Evolutionary conservation across 1,140 invertebrate genomes (phyloP).

Genomic region (Bombyx mandarina): DNA sequence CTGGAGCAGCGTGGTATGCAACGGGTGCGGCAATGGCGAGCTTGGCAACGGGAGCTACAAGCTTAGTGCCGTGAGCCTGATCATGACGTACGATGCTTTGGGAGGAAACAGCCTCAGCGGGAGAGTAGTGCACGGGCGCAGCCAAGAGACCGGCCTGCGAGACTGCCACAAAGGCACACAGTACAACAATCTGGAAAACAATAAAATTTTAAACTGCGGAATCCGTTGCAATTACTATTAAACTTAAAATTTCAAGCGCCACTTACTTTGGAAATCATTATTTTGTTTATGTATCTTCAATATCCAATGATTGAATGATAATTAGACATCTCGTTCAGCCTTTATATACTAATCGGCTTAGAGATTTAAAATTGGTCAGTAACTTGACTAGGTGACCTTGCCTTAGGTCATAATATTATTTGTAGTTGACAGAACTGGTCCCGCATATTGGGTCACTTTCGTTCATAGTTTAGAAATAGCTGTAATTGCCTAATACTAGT

Average conservation of each 20-base stretch:
- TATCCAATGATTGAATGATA: slow-evolving; percentile 20
- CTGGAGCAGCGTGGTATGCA: slow-evolving; percentile 21
- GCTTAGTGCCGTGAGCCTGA: slow-evolving; percentile 1
- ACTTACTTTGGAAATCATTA: slow-evolving; percentile 27
- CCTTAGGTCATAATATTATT: slow-evolving; percentile 17
- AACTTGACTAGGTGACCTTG: slow-evolving; percentile 15
- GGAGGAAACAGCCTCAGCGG: slow-evolving; percentile 21
- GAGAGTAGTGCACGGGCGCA: slow-evolving; percentile 30
- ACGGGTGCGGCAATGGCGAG: slow-evolving; percentile 6
- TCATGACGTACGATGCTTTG: slow-evolving; percentile 23
- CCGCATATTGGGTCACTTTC: slow-evolving; percentile 12
- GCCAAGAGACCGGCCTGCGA: slow-evolving; percentile 39
- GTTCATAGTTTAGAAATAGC: slow-evolving; percentile 3
- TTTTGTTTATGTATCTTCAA: slow-evolving; percentile 18
- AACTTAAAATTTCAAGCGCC: background rate
- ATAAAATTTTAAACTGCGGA: background rate
- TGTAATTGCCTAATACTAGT: background rate
- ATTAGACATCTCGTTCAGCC: background rate
- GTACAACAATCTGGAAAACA: slow-evolving; percentile 30
- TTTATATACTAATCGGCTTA: slow-evolving; percentile 11
- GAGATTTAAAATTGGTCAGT: background rate
- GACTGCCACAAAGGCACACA: slow-evolving; percentile 39
- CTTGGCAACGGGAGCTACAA: slow-evolving; percentile 5
- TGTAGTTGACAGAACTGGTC: slow-evolving; percentile 6
- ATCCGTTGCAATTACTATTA: no score